Percentiles rank a stretch among this genome's conserved stretches.
These are phyloP conservation scores for Lymantria dispar DNA, from an alignment of 2,888 invertebrate genomes.

Conservation along the genomic window DNA sequence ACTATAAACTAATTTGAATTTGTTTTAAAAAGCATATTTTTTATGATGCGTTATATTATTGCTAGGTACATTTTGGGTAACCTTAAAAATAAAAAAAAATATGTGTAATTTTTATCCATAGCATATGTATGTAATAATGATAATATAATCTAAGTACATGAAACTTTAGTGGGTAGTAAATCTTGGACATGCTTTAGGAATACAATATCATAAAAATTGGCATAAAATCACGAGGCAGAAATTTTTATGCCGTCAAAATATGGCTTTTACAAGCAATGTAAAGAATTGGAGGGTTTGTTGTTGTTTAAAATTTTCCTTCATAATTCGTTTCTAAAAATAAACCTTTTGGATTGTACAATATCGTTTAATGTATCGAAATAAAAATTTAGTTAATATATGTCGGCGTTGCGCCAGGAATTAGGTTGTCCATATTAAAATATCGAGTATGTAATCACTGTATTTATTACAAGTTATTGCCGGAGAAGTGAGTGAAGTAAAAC, in stretches of 20 bases:
- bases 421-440: no score
- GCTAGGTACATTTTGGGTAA: no score
- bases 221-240: constrained; percentile 74
- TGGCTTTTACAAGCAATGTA: constrained; percentile 59
- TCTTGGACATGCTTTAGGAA: constrained; percentile 74
- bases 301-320: constrained; percentile 4
- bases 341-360: background rate
- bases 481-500: no score
- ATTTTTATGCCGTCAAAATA: constrained; percentile 67
- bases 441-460: no score
- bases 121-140: constrained; percentile 14
- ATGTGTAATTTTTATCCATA: no score
- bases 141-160: constrained; percentile 48
- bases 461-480: no score
- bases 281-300: constrained; percentile 40
- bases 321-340: constrained; percentile 20
- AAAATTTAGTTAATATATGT: background rate
- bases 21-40: no score
- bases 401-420: no score
- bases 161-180: constrained; percentile 61
- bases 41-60: no score
- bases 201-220: constrained; percentile 76
- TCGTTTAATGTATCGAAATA: background rate
- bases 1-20: no score
- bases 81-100: no score